A percentile compares a stretch with the other conserved stretches of the same genome.
Evolutionary conservation across 1,140 invertebrate species (phyloP).

Genomic region (Conopomorpha cramerella): DNA sequence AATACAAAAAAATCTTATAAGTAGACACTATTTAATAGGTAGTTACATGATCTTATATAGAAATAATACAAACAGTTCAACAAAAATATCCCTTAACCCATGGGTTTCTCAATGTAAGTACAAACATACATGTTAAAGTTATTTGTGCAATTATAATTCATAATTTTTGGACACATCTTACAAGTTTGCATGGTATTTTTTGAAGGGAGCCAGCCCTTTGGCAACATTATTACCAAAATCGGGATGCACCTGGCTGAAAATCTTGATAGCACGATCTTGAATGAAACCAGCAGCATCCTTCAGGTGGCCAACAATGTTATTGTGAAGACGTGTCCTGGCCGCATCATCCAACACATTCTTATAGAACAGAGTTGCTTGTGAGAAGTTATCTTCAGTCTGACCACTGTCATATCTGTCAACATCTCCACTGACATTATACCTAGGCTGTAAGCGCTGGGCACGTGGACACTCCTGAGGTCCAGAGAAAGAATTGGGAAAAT

Average conservation of each 20-base stretch:
- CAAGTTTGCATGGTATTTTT: conserved; percentile 62
- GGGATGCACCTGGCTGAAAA: conserved; percentile 71
- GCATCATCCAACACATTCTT: conserved; percentile 75
- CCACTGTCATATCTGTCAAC: conserved; percentile 78
- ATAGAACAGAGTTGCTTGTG: conserved; percentile 84
- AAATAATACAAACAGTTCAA: too few relatives aligned
- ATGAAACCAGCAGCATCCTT: conserved; percentile 83
- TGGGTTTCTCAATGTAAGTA: too few relatives aligned
- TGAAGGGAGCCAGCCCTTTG: conserved; percentile 64
- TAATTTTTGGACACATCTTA: conserved; percentile 42
- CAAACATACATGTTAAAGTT: too few relatives aligned
- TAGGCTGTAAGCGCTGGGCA: conserved; percentile 58
- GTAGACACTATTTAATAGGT: too few relatives aligned
- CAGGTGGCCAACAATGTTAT: conserved; percentile 82
- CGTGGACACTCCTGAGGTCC: conserved; percentile 72
- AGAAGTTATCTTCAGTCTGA: conserved; percentile 87
- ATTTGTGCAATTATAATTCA: too few relatives aligned
- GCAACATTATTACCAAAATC: conserved; percentile 70
- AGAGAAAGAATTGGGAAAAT: conserved; percentile 93
- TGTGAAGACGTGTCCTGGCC: conserved; percentile 72
- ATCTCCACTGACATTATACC: conserved; percentile 63
- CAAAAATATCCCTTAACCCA: too few relatives aligned
- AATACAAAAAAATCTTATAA: too few relatives aligned
- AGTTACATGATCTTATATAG: too few relatives aligned
- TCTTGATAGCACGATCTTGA: conserved; percentile 80